These are phyloP conservation scores for Junonia oenone DNA, from an alignment of 2,888 invertebrate genomes.

Conservation along the genomic window DNA sequence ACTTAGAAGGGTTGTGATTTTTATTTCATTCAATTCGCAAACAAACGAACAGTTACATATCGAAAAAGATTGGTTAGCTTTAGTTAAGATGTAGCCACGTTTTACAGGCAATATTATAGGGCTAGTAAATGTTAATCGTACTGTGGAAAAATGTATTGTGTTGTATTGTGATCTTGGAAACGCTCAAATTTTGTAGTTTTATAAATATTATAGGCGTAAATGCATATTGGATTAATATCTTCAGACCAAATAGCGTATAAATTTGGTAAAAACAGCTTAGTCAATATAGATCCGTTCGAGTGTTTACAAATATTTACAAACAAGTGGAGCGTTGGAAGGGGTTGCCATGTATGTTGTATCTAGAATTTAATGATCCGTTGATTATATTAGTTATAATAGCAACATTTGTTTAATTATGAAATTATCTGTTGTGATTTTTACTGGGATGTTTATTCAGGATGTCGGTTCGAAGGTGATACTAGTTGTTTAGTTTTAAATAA, in stretches of 20 bases:
- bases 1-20: slow-evolving; percentile 57
- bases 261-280: slow-evolving; percentile 5
- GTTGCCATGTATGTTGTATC: slow-evolving; percentile 16
- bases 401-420: slow-evolving; percentile 42
- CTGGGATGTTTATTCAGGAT: slow-evolving; percentile 47
- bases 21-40: slow-evolving; percentile 41
- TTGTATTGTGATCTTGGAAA: slow-evolving; percentile 41
- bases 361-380: slow-evolving; percentile 38
- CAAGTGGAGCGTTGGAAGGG: neutral
- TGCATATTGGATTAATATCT: slow-evolving; percentile 25
- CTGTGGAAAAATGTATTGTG: slow-evolving; percentile 23
- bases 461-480: slow-evolving; percentile 65
- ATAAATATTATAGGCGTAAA: slow-evolving; percentile 32
- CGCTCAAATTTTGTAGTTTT: slow-evolving; percentile 66
- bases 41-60: slow-evolving; percentile 56
- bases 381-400: slow-evolving; percentile 36
- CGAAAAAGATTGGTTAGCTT: slow-evolving; percentile 50
- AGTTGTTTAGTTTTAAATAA: slow-evolving; percentile 54
- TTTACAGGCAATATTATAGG: slow-evolving; percentile 26
- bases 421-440: slow-evolving; percentile 59
- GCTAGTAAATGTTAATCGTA: slow-evolving; percentile 25
- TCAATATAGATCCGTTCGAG: neutral
- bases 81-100: slow-evolving; percentile 35
- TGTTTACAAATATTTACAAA: slow-evolving; percentile 12
- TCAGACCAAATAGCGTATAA: slow-evolving; percentile 47